Base-by-base conservation (phyloP, 2,113 vertebrate species). In the Podiceps cristatus region DNA sequence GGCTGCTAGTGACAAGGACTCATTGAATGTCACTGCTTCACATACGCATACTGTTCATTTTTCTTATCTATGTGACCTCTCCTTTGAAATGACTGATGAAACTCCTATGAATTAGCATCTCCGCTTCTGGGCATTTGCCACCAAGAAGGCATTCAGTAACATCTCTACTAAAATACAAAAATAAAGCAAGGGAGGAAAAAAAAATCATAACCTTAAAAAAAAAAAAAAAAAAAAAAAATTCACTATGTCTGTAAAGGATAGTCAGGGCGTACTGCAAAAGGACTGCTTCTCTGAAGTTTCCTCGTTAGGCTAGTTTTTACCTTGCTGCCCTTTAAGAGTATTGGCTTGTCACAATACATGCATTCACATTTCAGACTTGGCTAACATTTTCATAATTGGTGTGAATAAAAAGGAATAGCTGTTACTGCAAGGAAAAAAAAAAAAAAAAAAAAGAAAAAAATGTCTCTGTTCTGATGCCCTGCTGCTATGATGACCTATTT, bases 1-100 rank as follows among this genome's bases (percentile, higher is more conserved):
- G 93, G 95, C 93, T 88, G 89, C 76, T 69, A 35, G 92, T 94
- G 98, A 98, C 98, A 98, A 98, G 97, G 97, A 98, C 97, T 98
- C 97, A 78, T 4, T 96, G 94, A 98, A 98, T 97, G 98, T 98
- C 97, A 98, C 96, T 64, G 90, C 88, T 95, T 92, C 94, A 86
- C 81, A 93, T 88, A 96, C 81, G 94, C 67, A 67, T 64, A 76
- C 69, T 96, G 95, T 60, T 97, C 95, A 88, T 96, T 98, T 96
- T 97, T 96, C 98, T 98, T 97, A 97, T 96, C 96, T 97, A 3
- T 62, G 87, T 97, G 96, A 98, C 93, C 95, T 98, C 98, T 96
- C 86, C 75, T 96, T 97, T 95, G 96, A 96, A 83, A 96, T 97
- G 96, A 98, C 90, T 96, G 95, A 93, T 96, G 96, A 89, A 94